Conservation (phyloP, 2,888 invertebrate genomes). For the Lasius platythorax region DNA sequence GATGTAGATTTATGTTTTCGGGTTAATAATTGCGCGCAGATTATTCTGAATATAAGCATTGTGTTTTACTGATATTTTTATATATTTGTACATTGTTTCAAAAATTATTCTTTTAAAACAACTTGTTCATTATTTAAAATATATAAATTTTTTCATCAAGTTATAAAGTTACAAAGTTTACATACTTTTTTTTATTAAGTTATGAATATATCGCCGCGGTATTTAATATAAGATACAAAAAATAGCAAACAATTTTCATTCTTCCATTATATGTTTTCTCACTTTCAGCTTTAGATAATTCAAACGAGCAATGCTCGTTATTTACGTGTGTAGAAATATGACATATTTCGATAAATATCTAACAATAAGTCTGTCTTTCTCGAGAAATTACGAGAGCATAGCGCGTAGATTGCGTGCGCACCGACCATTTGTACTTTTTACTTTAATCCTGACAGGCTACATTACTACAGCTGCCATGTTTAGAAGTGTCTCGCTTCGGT, state of each 20-base stretch:
- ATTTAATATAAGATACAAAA: not conserved
- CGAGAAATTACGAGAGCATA: not conserved
- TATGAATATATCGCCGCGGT: not conserved
- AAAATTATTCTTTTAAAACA: not conserved
- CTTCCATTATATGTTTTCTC: not conserved
- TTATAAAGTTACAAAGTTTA: not conserved
- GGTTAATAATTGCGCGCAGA: conserved; percentile 1
- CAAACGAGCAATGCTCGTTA: not conserved
- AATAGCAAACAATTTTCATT: not conserved
- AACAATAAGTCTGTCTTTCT: not conserved
- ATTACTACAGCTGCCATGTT: conserved; percentile 87
- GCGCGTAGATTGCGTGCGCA: not conserved
- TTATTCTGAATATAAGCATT: not conserved
- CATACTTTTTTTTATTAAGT: not conserved
- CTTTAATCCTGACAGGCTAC: conserved; percentile 12
- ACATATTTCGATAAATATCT: not conserved
- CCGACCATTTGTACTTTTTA: conserved; percentile 4
- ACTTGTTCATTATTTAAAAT: not conserved
- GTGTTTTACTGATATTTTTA: conserved; percentile 5
- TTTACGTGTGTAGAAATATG: not conserved
- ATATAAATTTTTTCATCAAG: conserved; percentile 1
- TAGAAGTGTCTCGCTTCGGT: conserved; percentile 90
- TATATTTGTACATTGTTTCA: conserved; percentile 1
- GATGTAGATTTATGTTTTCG: not conserved
- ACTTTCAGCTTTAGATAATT: not conserved